Percentiles rank a stretch among this genome's conserved stretches.
phyloP scores from a whole-genome alignment of 2,113 vertebrate genomes.

The Mugil cephalus region DNA sequence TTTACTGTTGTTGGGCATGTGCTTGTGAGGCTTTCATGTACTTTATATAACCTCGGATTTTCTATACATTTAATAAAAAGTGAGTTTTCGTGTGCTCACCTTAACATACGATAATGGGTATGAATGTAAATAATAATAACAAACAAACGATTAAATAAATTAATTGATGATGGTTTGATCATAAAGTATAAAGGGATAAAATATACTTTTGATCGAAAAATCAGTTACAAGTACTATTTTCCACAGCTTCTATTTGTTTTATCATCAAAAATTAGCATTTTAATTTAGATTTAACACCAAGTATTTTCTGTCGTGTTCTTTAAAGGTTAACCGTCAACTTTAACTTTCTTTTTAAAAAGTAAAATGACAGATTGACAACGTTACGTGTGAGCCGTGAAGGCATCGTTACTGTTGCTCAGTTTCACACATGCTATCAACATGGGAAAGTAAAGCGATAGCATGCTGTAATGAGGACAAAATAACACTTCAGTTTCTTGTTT shows the following conservation, averaged over 20 bases:
- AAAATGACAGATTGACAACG: no score
- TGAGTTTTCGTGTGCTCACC: rapidly evolving
- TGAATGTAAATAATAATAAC: rapidly evolving
- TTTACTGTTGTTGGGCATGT: conserved; percentile 8
- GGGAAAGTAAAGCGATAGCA: conserved; percentile 19
- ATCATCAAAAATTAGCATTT: no score
- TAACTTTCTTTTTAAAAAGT: no score
- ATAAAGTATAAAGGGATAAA: neutral
- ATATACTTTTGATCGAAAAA: no score
- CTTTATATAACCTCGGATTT: rapidly evolving
- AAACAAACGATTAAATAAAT: neutral
- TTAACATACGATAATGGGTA: rapidly evolving
- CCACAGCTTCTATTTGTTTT: no score
- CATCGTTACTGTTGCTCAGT: conserved; percentile 12
- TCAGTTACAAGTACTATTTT: no score
- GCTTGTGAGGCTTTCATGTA: conserved; percentile 16
- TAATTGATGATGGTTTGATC: neutral
- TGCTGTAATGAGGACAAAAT: conserved; percentile 28
- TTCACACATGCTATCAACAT: conserved; percentile 54
- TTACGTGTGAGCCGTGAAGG: conserved; percentile 6
- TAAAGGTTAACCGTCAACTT: no score
- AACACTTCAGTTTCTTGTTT: neutral
- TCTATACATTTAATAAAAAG: rapidly evolving
- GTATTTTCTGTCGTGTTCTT: no score
- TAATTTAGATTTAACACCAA: no score